Base-by-base conservation (phyloP, 1,140 invertebrate genomes). In the Homarus americanus region DNA sequence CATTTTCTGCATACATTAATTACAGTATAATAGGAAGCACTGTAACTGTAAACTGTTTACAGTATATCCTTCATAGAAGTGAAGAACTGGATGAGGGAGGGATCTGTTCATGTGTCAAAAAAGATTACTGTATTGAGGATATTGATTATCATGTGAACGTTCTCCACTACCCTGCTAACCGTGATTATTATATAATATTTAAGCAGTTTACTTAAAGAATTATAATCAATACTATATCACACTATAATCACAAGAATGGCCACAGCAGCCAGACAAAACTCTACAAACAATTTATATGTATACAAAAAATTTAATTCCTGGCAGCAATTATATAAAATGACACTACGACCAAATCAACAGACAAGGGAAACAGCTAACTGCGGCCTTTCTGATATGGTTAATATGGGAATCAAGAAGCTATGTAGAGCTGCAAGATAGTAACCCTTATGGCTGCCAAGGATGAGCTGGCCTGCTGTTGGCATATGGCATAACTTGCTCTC, bases 401-500 rank as follows among this genome's bases (percentile, higher is more conserved):
- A 66, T 58, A 83, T 83, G 69, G 32, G 36, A 79, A 79, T 79
- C 40, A 44, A 83, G 38, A 69, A 66, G 32, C 32, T 83, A 75
- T 73, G 69, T 85, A 75, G 40, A 83, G 80, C 49, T 83, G 80
- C 58, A 78, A 76, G 40, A 40, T 76, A 69, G 49, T 79, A 36
- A 53, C 69, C 53, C 82, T 66, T 76, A 78, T 58, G 80, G 87
- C 87, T 90, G 87, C 80, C 80, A 76, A 58, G 82, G 72, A 76
- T 32, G 49, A 75, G 80, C 87, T 82, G 87, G 87, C 87, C 80
- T 73, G 87, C 69, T 76, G 87, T 41, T 20, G 69, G 87, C 87
- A 90, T 90, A 84, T 83, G 87, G 87, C 80, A 82, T 82, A 76
- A 82, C 87, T 90, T 90, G 87, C 87, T 90, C 66, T 58, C 80